Base-by-base conservation (phyloP, 2,113 vertebrate genomes). In the Greenwoodochromis staneri region DNA sequence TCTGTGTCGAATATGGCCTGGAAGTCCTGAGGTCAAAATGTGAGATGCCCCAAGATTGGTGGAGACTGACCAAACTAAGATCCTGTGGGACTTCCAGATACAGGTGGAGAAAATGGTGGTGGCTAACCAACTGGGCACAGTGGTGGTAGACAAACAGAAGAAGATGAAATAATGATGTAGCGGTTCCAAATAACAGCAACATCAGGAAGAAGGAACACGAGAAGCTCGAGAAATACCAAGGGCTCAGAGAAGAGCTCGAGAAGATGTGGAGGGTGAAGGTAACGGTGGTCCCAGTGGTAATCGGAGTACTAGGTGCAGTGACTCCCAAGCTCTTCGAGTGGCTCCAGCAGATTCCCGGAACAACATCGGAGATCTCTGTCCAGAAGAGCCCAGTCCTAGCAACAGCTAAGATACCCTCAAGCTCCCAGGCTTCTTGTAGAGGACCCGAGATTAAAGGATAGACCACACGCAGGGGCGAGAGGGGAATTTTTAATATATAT, bases 221-320 rank as follows among this genome's bases (percentile, higher is more conserved):
- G 57, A 31, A 0, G 14, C 57, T 61, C 1, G 0, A 61, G 57
- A 61, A 61, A 31, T 61, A 17, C 57, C 27, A 61, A 31, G 14
- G 27, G 57, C 27, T 61, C 57, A 61, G 14, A 59, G 14, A 17
- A 59, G 57, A 31, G 14, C 57, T 17, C 8, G 3, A 61, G 27
- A 61, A 17, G 57, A 61, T 61, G 57, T 61, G 57, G 14, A 17
- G 14, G 57, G 8, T 61, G 57, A 61, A 17, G 14, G 8, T 59
- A 9, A 61, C 2, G 2, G 14, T 31, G 5, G 57, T 61, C 57
- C 27, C 57, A 6, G 8, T 61, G 57, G 57, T 59, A 61, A 31
- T 61, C 2, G 0, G 27, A 61, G 57, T 0, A 7, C 57, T 61
- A 61, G 29, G 14, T 61, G 14, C 14, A 1, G 57, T 61, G 27